phyloP scores from a whole-genome alignment of 2,797 vertebrate genomes.

The Mus minutoides region DNA sequence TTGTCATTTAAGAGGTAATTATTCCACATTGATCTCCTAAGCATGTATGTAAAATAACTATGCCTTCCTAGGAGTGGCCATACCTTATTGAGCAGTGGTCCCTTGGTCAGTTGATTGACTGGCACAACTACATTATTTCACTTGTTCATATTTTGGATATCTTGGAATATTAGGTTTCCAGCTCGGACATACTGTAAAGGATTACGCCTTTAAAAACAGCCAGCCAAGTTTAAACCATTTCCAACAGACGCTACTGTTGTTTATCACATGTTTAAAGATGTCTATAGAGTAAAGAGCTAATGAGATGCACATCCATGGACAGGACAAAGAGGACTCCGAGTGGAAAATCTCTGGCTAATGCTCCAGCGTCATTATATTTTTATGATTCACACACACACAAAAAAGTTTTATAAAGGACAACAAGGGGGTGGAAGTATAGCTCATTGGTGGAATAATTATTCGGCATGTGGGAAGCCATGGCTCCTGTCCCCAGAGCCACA shows the following conservation, averaged over 20 bases:
- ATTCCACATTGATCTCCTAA: background rate
- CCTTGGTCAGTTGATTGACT: background rate
- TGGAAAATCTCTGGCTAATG: background rate
- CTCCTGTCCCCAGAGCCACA: background rate
- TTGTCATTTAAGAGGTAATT: background rate
- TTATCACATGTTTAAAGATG: background rate
- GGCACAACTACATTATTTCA: background rate
- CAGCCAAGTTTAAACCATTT: background rate
- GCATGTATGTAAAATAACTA: background rate
- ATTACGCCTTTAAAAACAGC: background rate
- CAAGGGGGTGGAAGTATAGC: background rate
- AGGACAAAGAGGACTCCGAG: background rate
- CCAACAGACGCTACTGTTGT: background rate
- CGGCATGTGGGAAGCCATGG: background rate
- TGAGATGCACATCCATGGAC: too few species aligned
- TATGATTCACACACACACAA: too few species aligned
- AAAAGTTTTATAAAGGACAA: slow-evolving; percentile 69
- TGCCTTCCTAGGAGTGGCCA: background rate
- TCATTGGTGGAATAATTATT: background rate
- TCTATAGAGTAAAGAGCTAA: background rate
- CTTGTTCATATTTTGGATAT: background rate
- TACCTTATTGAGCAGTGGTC: too few species aligned
- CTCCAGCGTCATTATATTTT: background rate
- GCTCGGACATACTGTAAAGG: background rate
- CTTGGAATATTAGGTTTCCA: background rate